Percentiles rank a stretch among this genome's conserved stretches.
These are phyloP conservation scores for Actinernus sp. DNA, from an alignment of 92 coral and sea anemone species.

Conservation along the genomic window DNA sequence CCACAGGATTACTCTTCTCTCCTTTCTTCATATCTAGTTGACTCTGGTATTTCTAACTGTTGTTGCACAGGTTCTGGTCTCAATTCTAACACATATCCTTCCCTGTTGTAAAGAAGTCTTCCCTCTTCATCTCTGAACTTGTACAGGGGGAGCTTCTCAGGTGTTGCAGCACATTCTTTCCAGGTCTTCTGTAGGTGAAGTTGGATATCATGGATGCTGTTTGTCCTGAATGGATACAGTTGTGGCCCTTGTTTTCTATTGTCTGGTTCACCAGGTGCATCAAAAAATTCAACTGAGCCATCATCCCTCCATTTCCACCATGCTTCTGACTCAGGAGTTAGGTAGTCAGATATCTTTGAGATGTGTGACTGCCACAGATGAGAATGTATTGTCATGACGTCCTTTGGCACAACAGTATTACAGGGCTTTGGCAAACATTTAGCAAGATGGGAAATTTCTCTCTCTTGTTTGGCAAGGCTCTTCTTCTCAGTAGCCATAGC, in stretches of 20 bases:
- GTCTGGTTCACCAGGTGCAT: slow-evolving; percentile 16
- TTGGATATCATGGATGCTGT: slow-evolving; percentile 1
- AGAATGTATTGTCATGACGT: slow-evolving; percentile 17
- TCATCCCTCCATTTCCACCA: slow-evolving; percentile 47
- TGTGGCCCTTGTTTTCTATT: slow-evolving; percentile 6
- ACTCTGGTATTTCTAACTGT: too few species aligned
- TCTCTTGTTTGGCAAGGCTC: slow-evolving; percentile 8
- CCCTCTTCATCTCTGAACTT: slow-evolving; percentile 25
- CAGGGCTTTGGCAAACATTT: slow-evolving; percentile 8
- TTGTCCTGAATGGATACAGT: slow-evolving; percentile 15
- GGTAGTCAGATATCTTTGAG: slow-evolving; percentile 20
- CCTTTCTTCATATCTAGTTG: too few species aligned
- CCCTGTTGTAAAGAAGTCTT: slow-evolving; percentile 13
- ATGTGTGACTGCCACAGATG: slow-evolving; percentile 53
- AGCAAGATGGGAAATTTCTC: slow-evolving; percentile 30
- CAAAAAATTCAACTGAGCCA: slow-evolving; percentile 41
- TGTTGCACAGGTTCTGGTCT: too few species aligned
- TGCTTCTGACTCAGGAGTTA: slow-evolving; percentile 4
- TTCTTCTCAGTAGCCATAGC: not conserved
- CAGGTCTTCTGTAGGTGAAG: slow-evolving; percentile 13
- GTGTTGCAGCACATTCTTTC: slow-evolving; percentile 5
- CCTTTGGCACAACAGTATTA: slow-evolving; percentile 14
- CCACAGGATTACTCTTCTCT: too few species aligned
- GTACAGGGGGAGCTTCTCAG: slow-evolving; percentile 10
- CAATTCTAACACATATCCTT: too few species aligned